A percentile compares a stretch with the other conserved stretches of the same genome.
Evolutionary conservation across 2,113 vertebrate genomes (phyloP).

Genomic region (Eira barbara): DNA sequence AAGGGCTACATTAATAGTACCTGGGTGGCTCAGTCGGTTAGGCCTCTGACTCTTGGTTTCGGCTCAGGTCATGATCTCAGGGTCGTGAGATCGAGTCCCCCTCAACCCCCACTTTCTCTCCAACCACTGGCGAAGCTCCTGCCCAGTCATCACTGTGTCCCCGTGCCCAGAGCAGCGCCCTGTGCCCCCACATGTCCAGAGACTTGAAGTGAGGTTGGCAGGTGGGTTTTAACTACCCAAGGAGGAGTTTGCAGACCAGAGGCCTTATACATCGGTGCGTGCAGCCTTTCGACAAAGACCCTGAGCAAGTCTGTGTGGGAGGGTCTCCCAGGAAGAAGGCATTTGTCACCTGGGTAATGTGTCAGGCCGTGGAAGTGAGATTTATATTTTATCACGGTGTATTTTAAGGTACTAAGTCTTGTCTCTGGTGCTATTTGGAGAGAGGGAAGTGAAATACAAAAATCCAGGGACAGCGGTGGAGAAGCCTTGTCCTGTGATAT

Average conservation of each 20-base stretch:
- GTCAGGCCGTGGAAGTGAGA: neutral
- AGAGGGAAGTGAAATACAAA: neutral
- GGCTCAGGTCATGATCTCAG: neutral
- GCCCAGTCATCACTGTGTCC: neutral
- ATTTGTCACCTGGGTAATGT: neutral
- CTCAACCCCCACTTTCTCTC: neutral
- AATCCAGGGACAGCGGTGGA: neutral
- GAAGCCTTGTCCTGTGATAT: neutral
- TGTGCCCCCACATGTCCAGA: neutral
- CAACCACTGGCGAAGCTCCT: fast-evolving
- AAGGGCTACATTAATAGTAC: neutral
- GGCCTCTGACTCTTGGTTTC: neutral
- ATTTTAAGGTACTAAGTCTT: neutral
- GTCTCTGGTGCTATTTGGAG: neutral
- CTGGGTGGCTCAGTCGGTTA: neutral
- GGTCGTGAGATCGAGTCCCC: no score
- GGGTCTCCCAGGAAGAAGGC: no score
- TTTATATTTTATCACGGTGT: neutral
- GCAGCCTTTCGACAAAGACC: no score
- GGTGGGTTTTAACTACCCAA: neutral
- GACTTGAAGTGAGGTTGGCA: neutral
- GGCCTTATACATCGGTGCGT: fast-evolving
- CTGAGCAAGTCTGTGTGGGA: neutral
- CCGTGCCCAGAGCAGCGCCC: neutral
- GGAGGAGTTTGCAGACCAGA: neutral